Conservation (phyloP, 1,140 invertebrate species). For the Nasonia longicornis region DNA sequence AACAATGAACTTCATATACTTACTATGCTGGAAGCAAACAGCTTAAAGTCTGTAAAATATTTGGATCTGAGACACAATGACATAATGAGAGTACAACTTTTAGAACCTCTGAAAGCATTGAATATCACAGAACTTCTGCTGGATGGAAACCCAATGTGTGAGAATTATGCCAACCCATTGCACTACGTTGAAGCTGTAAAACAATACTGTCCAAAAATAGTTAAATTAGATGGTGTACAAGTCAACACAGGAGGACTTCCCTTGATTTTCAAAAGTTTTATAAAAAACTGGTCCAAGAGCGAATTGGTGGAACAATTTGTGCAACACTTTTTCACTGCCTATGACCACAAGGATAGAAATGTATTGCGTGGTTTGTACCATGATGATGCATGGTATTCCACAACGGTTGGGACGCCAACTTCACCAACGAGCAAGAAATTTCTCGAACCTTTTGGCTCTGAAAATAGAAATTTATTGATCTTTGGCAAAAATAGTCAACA, state of each 20-base stretch:
- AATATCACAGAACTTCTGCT: slow-evolving; percentile 60
- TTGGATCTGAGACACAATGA: slow-evolving; percentile 69
- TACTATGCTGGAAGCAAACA: slow-evolving; percentile 59
- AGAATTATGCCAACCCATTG: slow-evolving; percentile 59
- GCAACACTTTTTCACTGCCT: slow-evolving; percentile 62
- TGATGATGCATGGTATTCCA: slow-evolving; percentile 59
- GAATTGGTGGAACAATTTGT: slow-evolving; percentile 59
- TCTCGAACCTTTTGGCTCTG: slow-evolving; percentile 44
- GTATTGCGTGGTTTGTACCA: slow-evolving; percentile 60
- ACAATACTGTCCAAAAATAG: slow-evolving; percentile 59
- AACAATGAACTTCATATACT: slow-evolving; percentile 66
- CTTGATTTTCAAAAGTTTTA: slow-evolving; percentile 50
- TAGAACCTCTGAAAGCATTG: slow-evolving; percentile 54
- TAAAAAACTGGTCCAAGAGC: slow-evolving; percentile 48
- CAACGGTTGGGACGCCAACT: slow-evolving; percentile 53
- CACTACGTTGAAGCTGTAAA: slow-evolving; percentile 59
- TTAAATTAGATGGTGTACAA: slow-evolving; percentile 59
- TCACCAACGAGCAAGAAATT: slow-evolving; percentile 42
- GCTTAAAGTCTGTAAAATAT: slow-evolving; percentile 55
- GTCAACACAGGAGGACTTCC: slow-evolving; percentile 53
- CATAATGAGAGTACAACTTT: slow-evolving; percentile 55
- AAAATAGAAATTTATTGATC: slow-evolving; percentile 57
- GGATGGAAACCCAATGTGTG: slow-evolving; percentile 65
- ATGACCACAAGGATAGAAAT: slow-evolving; percentile 60
- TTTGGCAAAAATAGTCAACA: slow-evolving; percentile 46